These are phyloP conservation scores for Trachymyrmex septentrionalis DNA, from an alignment of 1,140 invertebrate species.

Conservation along the genomic window DNA sequence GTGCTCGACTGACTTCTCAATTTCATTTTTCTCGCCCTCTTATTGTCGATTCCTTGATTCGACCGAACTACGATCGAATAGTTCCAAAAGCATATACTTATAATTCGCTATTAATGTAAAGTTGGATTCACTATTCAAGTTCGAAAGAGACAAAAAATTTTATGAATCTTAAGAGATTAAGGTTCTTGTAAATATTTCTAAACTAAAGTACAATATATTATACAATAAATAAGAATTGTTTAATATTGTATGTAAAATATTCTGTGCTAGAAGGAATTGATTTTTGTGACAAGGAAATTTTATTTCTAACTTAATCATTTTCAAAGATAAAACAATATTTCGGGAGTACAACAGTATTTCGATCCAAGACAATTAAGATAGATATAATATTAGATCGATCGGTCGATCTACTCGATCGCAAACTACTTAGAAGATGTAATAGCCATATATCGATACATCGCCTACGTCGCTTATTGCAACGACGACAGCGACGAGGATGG, in stretches of 20 bases:
- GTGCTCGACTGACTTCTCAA: constrained; percentile 70
- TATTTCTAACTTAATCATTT: neutral
- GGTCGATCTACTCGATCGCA: constrained; percentile 27
- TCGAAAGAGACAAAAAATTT: neutral
- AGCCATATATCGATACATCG: constrained; percentile 67
- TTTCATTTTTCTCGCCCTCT: constrained; percentile 62
- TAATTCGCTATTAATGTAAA: neutral
- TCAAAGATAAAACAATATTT: neutral
- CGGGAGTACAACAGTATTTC: neutral
- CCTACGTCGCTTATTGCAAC: constrained; percentile 76
- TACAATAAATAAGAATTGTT: neutral
- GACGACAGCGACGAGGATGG: constrained; percentile 64
- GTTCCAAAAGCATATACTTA: constrained; percentile 1
- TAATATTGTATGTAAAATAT: neutral
- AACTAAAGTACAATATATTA: neutral
- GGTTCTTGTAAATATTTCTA: neutral
- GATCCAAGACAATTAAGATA: neutral
- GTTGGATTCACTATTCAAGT: neutral
- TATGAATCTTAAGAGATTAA: neutral
- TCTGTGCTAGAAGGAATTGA: neutral
- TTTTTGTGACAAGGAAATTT: neutral
- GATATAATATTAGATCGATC: constrained; percentile 7
- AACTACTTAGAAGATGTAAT: constrained; percentile 53
- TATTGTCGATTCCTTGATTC: constrained; percentile 45
- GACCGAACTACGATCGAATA: constrained; percentile 10